Evolutionary conservation across 92 coral and sea anemone genomes (phyloP), one percentile per base, ranked within the genome.

Genomic region (Anthopleura xanthogrammica): DNA sequence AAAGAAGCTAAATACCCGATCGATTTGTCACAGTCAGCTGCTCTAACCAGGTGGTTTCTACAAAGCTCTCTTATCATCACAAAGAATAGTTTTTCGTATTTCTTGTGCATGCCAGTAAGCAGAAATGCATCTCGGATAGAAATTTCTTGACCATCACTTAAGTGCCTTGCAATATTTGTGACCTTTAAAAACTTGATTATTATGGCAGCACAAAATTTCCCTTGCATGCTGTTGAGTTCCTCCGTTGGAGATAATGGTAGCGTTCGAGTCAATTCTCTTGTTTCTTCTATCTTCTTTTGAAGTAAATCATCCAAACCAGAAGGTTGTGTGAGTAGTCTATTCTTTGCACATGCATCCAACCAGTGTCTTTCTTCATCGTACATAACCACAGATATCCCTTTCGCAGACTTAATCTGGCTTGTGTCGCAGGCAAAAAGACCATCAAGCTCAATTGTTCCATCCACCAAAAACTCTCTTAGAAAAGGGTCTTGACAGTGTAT

Each of bases 181-280:
- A 29, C 74, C 42, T 68, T 68, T 23, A 68, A 29, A 29, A 68
- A 68, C 4, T 68, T 68, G 40, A 68, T 24, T 11, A 68, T 68
- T 9, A 68, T 5, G 40, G 74, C 74, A 4, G 74, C 40, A 24
- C 74, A 68, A 68, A 68, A 68, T 4, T 9, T 68, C 12, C 74
- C 74, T 68, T 68, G 74, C 74, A 29, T 68, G 29, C 41, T 12
- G 74, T 3, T 68, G 41, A 68, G 74, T 68, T 68, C 74, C 42
- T 68, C 74, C 29, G 74, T 68, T 68, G 74, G 74, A 68, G 74
- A 68, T 68, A 68, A 29, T 22, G 74, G 74, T 68, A 68, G 29
- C 29, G 74, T 22, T 68, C 74, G 74, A 23, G 29, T 24, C 41
- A 68, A 20, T 68, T 68, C 74, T 22, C 74, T 22, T 8, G 74